Conservation (phyloP, 2,888 invertebrate species). For the Liposcelis brunnea region DNA sequence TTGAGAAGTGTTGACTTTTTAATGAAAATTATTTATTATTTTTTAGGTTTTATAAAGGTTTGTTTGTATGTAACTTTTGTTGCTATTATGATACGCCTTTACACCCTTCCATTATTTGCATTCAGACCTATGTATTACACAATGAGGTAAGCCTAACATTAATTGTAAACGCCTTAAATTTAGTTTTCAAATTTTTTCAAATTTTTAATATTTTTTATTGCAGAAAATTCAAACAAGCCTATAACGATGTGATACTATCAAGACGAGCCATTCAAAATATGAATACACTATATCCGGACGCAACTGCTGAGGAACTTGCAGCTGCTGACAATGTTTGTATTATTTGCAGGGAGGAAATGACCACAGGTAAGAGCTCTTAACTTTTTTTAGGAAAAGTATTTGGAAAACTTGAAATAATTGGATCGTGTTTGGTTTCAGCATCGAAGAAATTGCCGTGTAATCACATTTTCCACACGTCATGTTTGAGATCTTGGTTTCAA, state of each 20-base stretch:
- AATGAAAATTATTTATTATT: constrained; percentile 14
- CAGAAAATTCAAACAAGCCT: constrained; percentile 92
- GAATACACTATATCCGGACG: constrained; percentile 95
- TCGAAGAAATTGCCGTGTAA: constrained; percentile 97
- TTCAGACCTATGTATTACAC: constrained; percentile 99
- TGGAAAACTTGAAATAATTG: background rate
- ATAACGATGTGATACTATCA: constrained; percentile 92
- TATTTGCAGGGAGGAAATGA: constrained; percentile 86
- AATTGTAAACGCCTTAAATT: background rate
- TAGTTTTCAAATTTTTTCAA: background rate
- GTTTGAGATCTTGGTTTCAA: constrained; percentile 98
- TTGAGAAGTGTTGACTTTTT: background rate
- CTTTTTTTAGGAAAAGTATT: constrained; percentile 3
- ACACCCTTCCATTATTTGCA: constrained; percentile 94
- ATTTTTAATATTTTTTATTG: background rate
- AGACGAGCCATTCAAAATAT: constrained; percentile 92
- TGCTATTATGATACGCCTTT: constrained; percentile 89
- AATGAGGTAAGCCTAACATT: constrained; percentile 45
- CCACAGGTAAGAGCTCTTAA: constrained; percentile 34
- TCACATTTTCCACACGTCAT: constrained; percentile 97
- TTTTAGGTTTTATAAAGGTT: constrained; percentile 45
- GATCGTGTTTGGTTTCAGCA: constrained; percentile 28
- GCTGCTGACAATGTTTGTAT: constrained; percentile 96
- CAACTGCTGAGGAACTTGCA: constrained; percentile 77
- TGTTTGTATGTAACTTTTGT: constrained; percentile 81